A percentile compares a stretch with the other conserved stretches of the same genome.
Conservation (phyloP, 2,113 vertebrate genomes). For the Hippocampus abdominalis region DNA sequence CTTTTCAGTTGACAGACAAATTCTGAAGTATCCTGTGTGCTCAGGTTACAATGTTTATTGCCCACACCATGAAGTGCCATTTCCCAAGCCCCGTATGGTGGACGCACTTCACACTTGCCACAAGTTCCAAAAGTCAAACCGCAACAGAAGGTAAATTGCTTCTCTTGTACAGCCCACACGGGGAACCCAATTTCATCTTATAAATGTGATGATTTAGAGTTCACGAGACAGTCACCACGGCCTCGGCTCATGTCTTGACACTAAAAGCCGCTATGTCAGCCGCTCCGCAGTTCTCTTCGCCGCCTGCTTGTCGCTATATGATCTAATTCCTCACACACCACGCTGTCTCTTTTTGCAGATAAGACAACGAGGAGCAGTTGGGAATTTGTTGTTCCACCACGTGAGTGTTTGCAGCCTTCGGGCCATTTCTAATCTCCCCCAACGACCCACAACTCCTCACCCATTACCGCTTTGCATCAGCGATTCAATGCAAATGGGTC, state of each 20-base stretch:
- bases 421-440: conserved; percentile 38
- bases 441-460: background rate
- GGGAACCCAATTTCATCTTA: conserved; percentile 32
- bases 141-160: conserved; percentile 3
- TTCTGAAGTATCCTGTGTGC: conserved; percentile 50
- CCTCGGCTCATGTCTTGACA: conserved; percentile 40
- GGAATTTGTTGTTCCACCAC: conserved; percentile 54
- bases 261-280: conserved; percentile 50
- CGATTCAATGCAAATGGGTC: conserved; percentile 71
- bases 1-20: conserved; percentile 63
- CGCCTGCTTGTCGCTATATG: conserved; percentile 17
- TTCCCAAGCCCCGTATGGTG: conserved; percentile 37
- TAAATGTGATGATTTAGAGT: conserved; percentile 41
- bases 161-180: background rate
- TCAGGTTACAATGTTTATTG: conserved; percentile 48
- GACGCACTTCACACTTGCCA: conserved; percentile 41
- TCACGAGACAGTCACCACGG: conserved; percentile 22
- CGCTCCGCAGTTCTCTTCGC: conserved; percentile 34
- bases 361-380: conserved; percentile 51
- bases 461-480: conserved; percentile 59
- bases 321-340: conserved; percentile 41
- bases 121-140: conserved; percentile 37
- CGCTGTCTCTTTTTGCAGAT: conserved; percentile 31
- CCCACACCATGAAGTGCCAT: conserved; percentile 6
- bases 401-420: conserved; percentile 50